A percentile compares a stretch with the other conserved stretches of the same genome.
Evolutionary conservation across 2,797 vertebrate species (phyloP).

Genomic region (Falco berigora): DNA sequence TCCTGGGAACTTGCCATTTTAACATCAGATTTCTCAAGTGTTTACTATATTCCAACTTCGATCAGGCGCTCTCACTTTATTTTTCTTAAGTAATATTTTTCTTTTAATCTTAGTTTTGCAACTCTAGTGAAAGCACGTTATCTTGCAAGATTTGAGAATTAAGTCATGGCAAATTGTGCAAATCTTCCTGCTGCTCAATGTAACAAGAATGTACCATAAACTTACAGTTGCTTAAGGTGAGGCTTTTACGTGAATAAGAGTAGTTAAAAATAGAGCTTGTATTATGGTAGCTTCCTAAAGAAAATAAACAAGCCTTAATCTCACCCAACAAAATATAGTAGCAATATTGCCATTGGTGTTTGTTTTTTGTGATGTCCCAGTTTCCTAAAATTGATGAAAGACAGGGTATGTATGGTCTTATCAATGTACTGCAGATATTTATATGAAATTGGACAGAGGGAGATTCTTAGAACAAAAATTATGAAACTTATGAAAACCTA

Average conservation of each 20-base stretch:
- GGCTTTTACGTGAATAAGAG: not conserved
- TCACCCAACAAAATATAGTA: not conserved
- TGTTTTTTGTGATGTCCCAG: not conserved
- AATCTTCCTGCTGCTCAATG: not conserved
- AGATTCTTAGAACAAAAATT: not conserved
- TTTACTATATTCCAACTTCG: not conserved
- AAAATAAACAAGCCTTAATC: not conserved
- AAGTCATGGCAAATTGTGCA: not conserved
- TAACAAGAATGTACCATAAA: not conserved
- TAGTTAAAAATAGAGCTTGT: not conserved
- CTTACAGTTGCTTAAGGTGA: not conserved
- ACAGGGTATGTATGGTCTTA: not conserved
- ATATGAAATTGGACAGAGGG: not conserved
- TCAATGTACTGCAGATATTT: not conserved
- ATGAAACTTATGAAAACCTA: not conserved
- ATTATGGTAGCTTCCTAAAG: not conserved
- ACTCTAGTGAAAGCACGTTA: not conserved
- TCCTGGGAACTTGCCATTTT: not conserved
- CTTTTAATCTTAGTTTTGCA: not conserved
- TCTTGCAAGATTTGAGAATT: not conserved
- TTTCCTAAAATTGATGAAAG: not conserved
- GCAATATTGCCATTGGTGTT: not conserved
- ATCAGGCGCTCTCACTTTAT: not conserved
- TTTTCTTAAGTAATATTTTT: not conserved
- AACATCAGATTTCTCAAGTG: not conserved